Conservation (phyloP, 1,140 invertebrate species). For the Mactra quadrangularis region DNA sequence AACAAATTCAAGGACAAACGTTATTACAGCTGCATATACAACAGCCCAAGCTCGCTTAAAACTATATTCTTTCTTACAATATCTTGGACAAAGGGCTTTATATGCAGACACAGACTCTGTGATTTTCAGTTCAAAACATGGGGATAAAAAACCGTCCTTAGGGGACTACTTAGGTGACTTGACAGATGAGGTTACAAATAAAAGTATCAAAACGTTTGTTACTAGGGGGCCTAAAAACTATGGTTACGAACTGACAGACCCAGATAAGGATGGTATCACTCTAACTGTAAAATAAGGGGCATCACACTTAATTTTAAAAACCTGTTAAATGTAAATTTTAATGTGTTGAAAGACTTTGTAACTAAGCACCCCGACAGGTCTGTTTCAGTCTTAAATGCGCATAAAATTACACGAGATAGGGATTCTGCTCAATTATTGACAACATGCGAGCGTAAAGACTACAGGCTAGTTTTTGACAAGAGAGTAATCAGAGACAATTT, state of each 20-base stretch:
- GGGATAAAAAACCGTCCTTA: conserved; percentile 12
- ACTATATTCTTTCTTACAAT: conserved; percentile 80
- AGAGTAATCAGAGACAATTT: conserved; percentile 2
- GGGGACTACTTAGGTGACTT: too few species aligned
- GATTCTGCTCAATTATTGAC: background rate
- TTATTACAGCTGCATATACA: conserved; percentile 55
- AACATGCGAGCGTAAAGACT: background rate
- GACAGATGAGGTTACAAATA: too few species aligned
- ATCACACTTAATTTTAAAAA: conserved; percentile 28
- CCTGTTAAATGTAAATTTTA: too few species aligned
- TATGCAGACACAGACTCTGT: conserved; percentile 83
- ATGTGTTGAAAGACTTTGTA: background rate
- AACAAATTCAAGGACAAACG: too few species aligned
- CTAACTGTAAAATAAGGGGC: too few species aligned
- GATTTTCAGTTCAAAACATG: conserved; percentile 39
- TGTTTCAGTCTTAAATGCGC: background rate
- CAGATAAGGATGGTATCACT: too few species aligned
- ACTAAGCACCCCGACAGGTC: background rate
- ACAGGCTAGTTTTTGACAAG: conserved; percentile 5
- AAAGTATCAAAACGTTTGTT: too few species aligned
- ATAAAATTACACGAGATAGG: conserved; percentile 3
- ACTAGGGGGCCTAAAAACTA: too few species aligned
- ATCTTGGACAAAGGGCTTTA: conserved; percentile 73
- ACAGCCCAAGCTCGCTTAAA: conserved; percentile 82
- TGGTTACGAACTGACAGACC: too few species aligned